Evolutionary conservation across 2,888 invertebrate species (phyloP).

Genomic region (Dioctria linearis): DNA sequence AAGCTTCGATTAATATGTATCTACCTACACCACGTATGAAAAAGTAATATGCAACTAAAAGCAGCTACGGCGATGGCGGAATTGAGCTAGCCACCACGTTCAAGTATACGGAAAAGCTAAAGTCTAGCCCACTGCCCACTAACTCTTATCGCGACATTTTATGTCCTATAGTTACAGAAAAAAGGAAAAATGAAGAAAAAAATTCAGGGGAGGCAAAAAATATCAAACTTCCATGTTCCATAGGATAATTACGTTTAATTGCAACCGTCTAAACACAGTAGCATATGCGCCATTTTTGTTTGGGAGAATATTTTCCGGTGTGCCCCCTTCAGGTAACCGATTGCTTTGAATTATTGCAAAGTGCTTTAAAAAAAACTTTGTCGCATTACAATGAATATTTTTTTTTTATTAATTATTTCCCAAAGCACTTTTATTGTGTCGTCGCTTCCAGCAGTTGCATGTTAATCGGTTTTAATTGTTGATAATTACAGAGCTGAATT

Average conservation of each 20-base stretch:
- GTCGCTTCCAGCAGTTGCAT: conserved; percentile 21
- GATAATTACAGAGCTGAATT: conserved; percentile 18
- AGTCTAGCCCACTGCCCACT: no score
- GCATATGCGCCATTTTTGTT: conserved; percentile 39
- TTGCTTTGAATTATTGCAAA: no score
- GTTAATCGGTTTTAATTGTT: conserved; percentile 42
- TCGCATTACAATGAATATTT: no score
- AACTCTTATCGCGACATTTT: no score
- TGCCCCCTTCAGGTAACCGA: background rate
- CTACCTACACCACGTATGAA: no score
- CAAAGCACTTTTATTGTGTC: background rate
- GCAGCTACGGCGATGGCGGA: no score
- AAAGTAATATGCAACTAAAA: no score
- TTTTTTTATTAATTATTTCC: background rate
- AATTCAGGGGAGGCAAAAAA: background rate
- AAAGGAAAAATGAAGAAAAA: background rate
- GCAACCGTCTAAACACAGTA: conserved; percentile 15
- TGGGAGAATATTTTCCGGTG: conserved; percentile 1
- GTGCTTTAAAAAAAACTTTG: no score
- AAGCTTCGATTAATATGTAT: no score
- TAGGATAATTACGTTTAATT: conserved; percentile 40
- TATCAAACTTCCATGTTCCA: conserved; percentile 32
- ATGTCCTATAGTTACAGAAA: no score
- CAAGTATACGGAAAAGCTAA: no score
- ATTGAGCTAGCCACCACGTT: no score